These are phyloP conservation scores for Agelas oroides DNA, from an alignment of 37 sponge, comb jelly and placozoan species.

Conservation along the genomic window DNA sequence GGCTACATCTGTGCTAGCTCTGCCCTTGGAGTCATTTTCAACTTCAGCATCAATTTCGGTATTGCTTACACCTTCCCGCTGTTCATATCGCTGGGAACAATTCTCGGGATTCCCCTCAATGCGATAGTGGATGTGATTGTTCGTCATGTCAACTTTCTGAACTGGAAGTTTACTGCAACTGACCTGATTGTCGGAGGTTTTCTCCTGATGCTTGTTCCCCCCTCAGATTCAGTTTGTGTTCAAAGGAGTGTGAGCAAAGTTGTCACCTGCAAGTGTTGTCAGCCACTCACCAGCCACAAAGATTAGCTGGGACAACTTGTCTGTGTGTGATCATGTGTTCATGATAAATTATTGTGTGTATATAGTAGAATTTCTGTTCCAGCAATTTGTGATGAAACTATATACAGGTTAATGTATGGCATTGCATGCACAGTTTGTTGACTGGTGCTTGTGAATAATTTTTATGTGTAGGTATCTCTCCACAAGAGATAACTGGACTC, in stretches of 20 bases:
- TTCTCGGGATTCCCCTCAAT: slow-evolving; percentile 91
- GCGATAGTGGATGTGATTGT: slow-evolving; percentile 70
- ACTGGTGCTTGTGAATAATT: too few relatives aligned
- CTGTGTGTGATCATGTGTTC: too few relatives aligned
- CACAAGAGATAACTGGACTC: too few relatives aligned
- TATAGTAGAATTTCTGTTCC: too few relatives aligned
- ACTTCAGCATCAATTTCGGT: slow-evolving; percentile 92
- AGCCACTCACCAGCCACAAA: too few relatives aligned
- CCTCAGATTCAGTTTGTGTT: slow-evolving; percentile 53
- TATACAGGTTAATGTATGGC: too few relatives aligned
- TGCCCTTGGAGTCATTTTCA: slow-evolving; percentile 67
- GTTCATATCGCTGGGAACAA: slow-evolving; percentile 91
- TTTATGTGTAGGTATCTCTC: too few relatives aligned
- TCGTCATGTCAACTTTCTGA: slow-evolving; percentile 46
- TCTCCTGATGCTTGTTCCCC: slow-evolving; percentile 78
- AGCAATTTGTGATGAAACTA: too few relatives aligned
- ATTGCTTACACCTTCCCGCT: slow-evolving; percentile 93
- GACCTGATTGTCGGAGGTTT: slow-evolving; percentile 80
- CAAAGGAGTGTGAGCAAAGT: slow-evolving; percentile 13
- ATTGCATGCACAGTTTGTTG: too few relatives aligned
- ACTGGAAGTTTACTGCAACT: slow-evolving; percentile 78
- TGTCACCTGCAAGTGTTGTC: neutral
- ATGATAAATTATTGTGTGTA: too few relatives aligned
- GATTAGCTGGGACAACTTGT: too few relatives aligned
- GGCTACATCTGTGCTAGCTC: slow-evolving; percentile 60